Conservation (phyloP, 2,113 vertebrate genomes). For the Eonycteris spelaea region DNA sequence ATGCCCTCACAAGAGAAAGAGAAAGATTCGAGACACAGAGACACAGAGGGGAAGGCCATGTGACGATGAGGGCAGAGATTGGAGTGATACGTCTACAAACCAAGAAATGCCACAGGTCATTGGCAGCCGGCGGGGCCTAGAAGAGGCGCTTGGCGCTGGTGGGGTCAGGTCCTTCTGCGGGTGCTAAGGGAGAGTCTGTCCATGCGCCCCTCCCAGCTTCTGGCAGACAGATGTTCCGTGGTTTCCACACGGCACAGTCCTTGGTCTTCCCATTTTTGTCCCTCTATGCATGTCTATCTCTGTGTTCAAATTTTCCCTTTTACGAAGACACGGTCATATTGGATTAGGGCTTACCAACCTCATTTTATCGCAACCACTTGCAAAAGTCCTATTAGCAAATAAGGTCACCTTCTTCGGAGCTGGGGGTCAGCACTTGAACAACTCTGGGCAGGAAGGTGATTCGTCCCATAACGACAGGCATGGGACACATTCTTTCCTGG, state of each 20-base stretch:
- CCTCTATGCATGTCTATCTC: not conserved
- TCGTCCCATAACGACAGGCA: not conserved
- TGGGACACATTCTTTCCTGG: fast-evolving
- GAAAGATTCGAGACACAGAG: not conserved
- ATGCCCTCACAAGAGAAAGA: not conserved
- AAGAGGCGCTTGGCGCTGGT: fast-evolving
- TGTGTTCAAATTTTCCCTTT: not conserved
- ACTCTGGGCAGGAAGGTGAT: not conserved
- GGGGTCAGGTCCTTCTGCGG: not conserved
- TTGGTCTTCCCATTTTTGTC: not conserved
- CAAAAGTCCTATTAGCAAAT: not conserved
- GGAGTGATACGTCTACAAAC: fast-evolving
- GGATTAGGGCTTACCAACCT: not conserved
- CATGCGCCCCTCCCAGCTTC: not conserved
- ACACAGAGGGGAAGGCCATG: not conserved
- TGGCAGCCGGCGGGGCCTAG: fast-evolving
- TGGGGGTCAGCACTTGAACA: not conserved
- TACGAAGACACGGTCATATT: not conserved
- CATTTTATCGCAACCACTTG: not conserved
- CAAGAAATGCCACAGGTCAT: fast-evolving
- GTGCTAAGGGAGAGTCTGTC: fast-evolving
- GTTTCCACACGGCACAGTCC: not conserved
- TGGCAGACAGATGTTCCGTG: too few species aligned
- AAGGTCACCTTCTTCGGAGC: not conserved
- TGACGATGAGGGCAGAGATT: not conserved